A percentile compares a stretch with the other conserved stretches of the same genome.
phyloP scores from a whole-genome alignment of 2,888 invertebrate species.

The Trissoscelio sp. region DNA sequence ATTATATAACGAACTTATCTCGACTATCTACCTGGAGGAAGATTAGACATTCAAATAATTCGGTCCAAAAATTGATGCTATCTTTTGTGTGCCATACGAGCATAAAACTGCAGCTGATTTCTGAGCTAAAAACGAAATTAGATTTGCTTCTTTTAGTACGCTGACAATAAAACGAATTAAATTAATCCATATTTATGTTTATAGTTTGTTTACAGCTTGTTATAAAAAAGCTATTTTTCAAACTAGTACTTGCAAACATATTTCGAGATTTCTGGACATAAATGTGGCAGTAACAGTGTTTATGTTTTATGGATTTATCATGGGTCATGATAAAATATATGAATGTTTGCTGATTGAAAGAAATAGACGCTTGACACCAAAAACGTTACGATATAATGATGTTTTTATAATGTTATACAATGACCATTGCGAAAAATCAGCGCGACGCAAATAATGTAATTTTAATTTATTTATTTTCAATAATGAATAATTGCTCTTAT shows the following conservation, averaged over 20 bases:
- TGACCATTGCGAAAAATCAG: too few relatives aligned
- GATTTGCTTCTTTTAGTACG: too few relatives aligned
- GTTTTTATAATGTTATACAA: background rate
- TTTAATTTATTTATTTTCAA: too few relatives aligned
- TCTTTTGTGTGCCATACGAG: too few relatives aligned
- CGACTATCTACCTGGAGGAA: too few relatives aligned
- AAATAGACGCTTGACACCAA: background rate
- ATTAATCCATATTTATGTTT: conserved; percentile 4
- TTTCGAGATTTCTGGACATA: conserved; percentile 7
- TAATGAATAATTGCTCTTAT: too few relatives aligned
- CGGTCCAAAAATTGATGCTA: too few relatives aligned
- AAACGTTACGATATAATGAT: background rate
- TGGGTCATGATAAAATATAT: conserved; percentile 15
- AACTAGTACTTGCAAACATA: background rate
- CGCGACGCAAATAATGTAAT: background rate
- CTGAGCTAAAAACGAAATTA: too few relatives aligned
- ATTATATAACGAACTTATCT: too few relatives aligned
- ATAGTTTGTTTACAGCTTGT: conserved; percentile 15
- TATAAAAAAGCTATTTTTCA: conserved; percentile 19
- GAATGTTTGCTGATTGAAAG: background rate
- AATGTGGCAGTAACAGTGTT: background rate
- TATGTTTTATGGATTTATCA: conserved; percentile 5
- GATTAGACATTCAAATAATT: too few relatives aligned
- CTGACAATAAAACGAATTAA: background rate
- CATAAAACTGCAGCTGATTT: too few relatives aligned